phyloP scores from a whole-genome alignment of 2,797 vertebrate species.

The Rousettus madagascariensis region DNA sequence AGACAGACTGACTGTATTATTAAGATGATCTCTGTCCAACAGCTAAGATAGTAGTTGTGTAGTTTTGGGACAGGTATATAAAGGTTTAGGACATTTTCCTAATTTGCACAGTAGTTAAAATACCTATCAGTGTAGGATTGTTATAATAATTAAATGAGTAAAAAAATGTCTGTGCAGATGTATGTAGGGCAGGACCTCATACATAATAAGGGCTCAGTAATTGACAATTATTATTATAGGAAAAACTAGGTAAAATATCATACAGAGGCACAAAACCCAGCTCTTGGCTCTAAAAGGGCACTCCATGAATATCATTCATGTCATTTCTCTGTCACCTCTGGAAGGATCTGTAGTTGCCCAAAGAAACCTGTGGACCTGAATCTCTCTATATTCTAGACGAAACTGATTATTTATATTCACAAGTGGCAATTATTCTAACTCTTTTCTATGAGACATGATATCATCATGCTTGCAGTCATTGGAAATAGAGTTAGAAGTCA shows the following conservation, averaged over 20 bases:
- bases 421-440: background rate
- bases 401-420: background rate
- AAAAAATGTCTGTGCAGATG: background rate
- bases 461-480: background rate
- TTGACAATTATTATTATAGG: background rate
- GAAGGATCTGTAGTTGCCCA: background rate
- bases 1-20: background rate
- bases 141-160: background rate
- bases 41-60: background rate
- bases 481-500: slow-evolving; percentile 5
- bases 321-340: background rate
- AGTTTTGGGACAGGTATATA: background rate
- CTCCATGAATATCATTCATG: background rate
- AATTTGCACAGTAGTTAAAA: background rate
- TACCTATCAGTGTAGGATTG: background rate
- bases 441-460: background rate
- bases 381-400: background rate
- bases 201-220: background rate
- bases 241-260: background rate
- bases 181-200: background rate
- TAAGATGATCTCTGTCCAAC: background rate
- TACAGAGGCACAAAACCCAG: background rate
- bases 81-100: background rate
- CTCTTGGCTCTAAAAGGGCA: background rate
- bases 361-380: background rate